phyloP scores from a whole-genome alignment of 2,113 vertebrate genomes.

The Ranitomeya variabilis region DNA sequence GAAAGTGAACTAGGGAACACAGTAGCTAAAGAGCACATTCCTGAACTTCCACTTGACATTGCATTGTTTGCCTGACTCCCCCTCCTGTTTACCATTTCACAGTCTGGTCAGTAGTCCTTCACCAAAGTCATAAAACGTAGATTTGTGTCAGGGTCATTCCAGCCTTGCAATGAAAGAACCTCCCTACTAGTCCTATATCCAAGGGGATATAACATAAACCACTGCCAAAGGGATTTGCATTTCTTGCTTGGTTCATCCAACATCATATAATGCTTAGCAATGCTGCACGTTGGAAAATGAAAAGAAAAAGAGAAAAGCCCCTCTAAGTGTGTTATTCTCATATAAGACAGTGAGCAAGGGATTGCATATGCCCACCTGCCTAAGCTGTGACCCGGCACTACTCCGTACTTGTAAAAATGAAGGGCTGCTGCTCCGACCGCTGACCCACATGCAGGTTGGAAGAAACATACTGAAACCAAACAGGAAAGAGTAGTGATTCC shows the following conservation, averaged over 20 bases:
- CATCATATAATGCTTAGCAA: neutral
- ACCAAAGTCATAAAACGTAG: constrained; percentile 47
- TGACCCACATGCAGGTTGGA: too few species aligned
- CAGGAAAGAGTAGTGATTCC: too few species aligned
- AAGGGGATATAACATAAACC: neutral
- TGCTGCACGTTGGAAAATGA: neutral
- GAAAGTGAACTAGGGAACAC: constrained; percentile 9
- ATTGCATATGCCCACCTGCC: too few species aligned
- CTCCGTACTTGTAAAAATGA: too few species aligned
- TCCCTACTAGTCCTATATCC: neutral
- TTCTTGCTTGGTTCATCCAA: neutral
- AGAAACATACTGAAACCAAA: too few species aligned
- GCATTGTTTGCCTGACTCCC: constrained; percentile 34
- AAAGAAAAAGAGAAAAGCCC: too few species aligned
- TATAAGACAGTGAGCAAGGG: too few species aligned
- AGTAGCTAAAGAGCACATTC: constrained; percentile 46
- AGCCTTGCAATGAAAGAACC: neutral
- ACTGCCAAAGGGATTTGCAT: neutral
- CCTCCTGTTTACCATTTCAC: constrained; percentile 48
- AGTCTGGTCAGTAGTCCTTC: constrained; percentile 42
- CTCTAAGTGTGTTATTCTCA: too few species aligned
- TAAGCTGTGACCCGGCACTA: too few species aligned
- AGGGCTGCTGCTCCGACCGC: too few species aligned
- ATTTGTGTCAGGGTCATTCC: constrained; percentile 19
- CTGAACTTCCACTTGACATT: constrained; percentile 55